Conservation (phyloP, 1,140 invertebrate species). For the Drosophila dunni region DNA sequence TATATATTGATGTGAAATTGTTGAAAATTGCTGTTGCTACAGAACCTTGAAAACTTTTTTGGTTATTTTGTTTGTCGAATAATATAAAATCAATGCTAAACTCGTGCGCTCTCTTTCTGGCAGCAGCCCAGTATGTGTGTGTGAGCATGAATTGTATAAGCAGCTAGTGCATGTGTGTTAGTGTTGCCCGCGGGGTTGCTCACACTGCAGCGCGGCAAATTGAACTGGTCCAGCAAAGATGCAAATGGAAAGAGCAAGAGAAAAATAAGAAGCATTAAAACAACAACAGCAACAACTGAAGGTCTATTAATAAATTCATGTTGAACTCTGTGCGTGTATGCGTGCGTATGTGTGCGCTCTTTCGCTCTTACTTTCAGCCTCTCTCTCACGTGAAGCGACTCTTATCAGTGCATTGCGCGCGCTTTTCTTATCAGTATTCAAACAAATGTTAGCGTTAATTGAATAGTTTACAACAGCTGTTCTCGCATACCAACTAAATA, state of each 20-base stretch:
- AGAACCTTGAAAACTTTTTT: constrained; percentile 71
- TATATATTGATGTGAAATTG: constrained; percentile 10
- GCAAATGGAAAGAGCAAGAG: not conserved
- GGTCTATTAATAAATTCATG: constrained; percentile 39
- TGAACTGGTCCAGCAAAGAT: constrained; percentile 23
- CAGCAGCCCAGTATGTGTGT: constrained; percentile 1
- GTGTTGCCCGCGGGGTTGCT: constrained; percentile 25
- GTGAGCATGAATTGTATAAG: constrained; percentile 34
- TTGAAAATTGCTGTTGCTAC: constrained; percentile 40
- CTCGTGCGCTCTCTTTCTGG: constrained; percentile 1
- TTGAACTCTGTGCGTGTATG: constrained; percentile 9
- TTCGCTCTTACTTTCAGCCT: not conserved
- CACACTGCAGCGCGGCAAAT: not conserved
- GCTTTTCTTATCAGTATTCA: constrained; percentile 22
- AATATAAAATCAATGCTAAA: constrained; percentile 71
- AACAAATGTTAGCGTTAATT: constrained; percentile 2
- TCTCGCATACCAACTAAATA: not conserved
- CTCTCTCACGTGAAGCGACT: not conserved
- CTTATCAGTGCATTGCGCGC: constrained; percentile 21
- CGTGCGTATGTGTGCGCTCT: not conserved
- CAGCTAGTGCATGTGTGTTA: constrained; percentile 2
- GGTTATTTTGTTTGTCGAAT: constrained; percentile 48
- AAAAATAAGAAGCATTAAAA: not conserved
- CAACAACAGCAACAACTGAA: constrained; percentile 1
- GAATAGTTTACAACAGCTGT: constrained; percentile 15